Percentiles rank a stretch among this genome's conserved stretches.
Evolutionary conservation across 1,140 invertebrate genomes (phyloP).

Genomic region (Macrocentrus cingulum): DNA sequence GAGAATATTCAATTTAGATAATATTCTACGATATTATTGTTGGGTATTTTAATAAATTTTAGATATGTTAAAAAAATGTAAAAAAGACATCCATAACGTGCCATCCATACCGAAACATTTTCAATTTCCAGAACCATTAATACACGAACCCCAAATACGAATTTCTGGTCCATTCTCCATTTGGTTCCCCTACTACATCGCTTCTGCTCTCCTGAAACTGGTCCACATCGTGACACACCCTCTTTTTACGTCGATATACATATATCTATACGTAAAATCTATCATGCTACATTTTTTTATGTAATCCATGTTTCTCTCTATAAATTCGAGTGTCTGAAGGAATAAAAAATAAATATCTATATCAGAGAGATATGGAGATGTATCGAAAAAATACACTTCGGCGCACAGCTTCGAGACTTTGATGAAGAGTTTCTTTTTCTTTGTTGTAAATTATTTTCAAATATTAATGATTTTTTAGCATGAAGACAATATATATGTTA

Average conservation of each 20-base stretch:
- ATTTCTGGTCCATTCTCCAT: conserved; percentile 36
- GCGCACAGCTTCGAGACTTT: no score
- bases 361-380: neutral
- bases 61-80: no score
- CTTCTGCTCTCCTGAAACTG: conserved; percentile 25
- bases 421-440: no score
- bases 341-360: neutral
- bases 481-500: no score
- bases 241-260: neutral
- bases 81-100: conserved; percentile 27
- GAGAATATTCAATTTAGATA: no score
- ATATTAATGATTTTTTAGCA: no score
- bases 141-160: conserved; percentile 34
- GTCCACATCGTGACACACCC: neutral
- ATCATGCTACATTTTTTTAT: neutral
- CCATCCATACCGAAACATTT: conserved; percentile 51
- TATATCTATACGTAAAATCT: neutral
- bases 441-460: no score
- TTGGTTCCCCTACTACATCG: conserved; percentile 13
- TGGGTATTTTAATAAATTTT: no score
- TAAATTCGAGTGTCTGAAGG: neutral
- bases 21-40: no score
- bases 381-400: neutral
- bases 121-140: conserved; percentile 58
- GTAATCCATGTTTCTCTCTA: no score